Percentiles rank a stretch among this genome's conserved stretches.
These are phyloP conservation scores for Stichodactyla helianthus DNA, from an alignment of 64 coral and sea anemone species.

Conservation along the genomic window DNA sequence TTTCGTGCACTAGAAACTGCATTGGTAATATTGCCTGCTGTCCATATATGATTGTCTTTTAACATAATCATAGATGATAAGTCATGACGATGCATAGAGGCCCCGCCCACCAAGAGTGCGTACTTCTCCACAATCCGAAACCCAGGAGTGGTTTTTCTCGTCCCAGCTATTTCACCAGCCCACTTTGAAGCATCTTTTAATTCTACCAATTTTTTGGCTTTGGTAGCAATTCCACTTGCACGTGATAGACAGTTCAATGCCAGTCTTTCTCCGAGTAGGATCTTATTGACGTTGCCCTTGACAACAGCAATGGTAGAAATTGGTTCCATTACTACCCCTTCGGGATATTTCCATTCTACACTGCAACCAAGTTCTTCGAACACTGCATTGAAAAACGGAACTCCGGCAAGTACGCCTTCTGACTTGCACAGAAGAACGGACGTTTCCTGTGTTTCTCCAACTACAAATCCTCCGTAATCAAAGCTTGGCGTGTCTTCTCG, in stretches of 20 bases:
- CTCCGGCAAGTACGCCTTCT: constrained; percentile 73
- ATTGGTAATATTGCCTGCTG: constrained; percentile 55
- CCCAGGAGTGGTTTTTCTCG: constrained; percentile 94
- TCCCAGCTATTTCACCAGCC: constrained; percentile 90
- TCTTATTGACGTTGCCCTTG: constrained; percentile 79
- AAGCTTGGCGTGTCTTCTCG: constrained; percentile 84
- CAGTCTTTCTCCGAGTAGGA: constrained; percentile 87
- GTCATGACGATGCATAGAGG: constrained; percentile 89
- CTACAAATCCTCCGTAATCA: constrained; percentile 88
- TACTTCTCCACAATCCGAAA: constrained; percentile 98
- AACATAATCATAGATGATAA: constrained; percentile 97
- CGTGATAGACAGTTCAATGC: constrained; percentile 88
- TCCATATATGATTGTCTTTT: constrained; percentile 99
- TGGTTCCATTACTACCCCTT: constrained; percentile 59
- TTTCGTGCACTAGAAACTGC: constrained; percentile 77
- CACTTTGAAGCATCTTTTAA: constrained; percentile 60
- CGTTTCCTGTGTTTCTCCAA: constrained; percentile 76
- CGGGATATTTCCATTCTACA: constrained; percentile 77
- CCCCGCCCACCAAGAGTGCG: constrained; percentile 76
- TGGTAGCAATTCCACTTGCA: constrained; percentile 89
- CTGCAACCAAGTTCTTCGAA: constrained; percentile 86
- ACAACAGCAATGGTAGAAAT: constrained; percentile 64
- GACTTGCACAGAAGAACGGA: constrained; percentile 94
- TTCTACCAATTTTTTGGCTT: constrained; percentile 49
- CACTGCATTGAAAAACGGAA: constrained; percentile 87